Base-by-base conservation (phyloP, 37 sponge, comb jelly and placozoan genomes). In the Crambe crambe region DNA sequence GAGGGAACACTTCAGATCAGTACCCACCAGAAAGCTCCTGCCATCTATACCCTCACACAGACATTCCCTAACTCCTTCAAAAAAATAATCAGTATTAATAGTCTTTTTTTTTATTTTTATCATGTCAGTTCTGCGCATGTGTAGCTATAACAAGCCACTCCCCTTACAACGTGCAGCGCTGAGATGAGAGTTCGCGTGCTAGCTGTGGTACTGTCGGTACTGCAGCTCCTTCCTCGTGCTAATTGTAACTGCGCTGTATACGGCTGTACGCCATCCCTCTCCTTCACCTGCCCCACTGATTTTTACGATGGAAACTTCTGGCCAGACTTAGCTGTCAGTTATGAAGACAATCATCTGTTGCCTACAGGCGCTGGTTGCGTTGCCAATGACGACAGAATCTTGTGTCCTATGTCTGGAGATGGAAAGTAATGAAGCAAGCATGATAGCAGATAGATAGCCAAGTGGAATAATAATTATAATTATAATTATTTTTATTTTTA, bases 1-100 rank as follows among this genome's bases (percentile, higher is more conserved):
- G 42, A 47, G 82, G 17, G 91, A 90, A 41, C 72, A 77, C 37
- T 82, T 85, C 23, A 74, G 69, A 32, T n/a, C 36, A 2, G 44
- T 87, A 0, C 72, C 85, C 12, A 42, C 72, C 0, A 69, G 85
- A 21, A 85, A 85, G 47, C 47, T 77, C 17, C 62, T 85, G 25
- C 85, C 85, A 23, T 40, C 82, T 41, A 56, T 70, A n/a, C 23
- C 81, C 31, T 68, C 79, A 31, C 31, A 31, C 35, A 18, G 66
- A 65, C 66, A 65, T 17, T 34, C 66, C 15, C 35, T 12, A 29
- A 5, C 66, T 31, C 51, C 51, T 12, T 47, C 51, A 47, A 47
- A 47, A 47, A 47, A 47, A n/a, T n/a, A n/a, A n/a, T n/a, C n/a
- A n/a, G n/a, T n/a, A n/a, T n/a, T n/a, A n/a, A 26, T 17, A 17